These are phyloP conservation scores for Prionailurus bengalensis DNA, from an alignment of 2,113 vertebrate genomes.

Conservation along the genomic window DNA sequence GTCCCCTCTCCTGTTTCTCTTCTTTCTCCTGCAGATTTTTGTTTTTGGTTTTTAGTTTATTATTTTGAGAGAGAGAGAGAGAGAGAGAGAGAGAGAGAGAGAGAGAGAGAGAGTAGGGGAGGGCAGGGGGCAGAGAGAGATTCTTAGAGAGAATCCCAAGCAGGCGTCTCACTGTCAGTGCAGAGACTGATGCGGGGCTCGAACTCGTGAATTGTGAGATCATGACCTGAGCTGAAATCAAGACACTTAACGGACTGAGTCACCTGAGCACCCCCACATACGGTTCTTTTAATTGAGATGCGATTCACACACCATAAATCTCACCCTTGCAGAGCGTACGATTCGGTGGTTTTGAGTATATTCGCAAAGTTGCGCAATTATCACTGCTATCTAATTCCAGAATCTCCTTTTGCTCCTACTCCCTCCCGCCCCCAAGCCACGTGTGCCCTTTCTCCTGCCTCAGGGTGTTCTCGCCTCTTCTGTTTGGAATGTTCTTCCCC, in stretches of 20 bases:
- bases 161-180: too few species aligned
- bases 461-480: background rate
- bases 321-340: too few species aligned
- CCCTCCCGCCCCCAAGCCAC: accelerated
- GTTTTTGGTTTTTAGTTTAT: background rate
- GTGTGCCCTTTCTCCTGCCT: background rate
- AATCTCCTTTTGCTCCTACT: background rate
- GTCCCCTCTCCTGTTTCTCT: background rate
- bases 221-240: too few species aligned
- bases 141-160: too few species aligned
- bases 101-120: too few species aligned
- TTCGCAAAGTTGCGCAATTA: accelerated
- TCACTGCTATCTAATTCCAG: background rate
- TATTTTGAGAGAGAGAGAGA: too few species aligned
- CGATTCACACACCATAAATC: background rate
- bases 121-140: too few species aligned
- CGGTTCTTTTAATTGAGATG: background rate
- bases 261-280: too few species aligned
- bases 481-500: background rate
- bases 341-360: background rate
- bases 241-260: too few species aligned
- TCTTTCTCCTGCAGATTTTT: background rate
- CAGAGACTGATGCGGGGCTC: too few species aligned
- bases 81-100: too few species aligned
- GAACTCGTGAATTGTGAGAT: too few species aligned